phyloP scores from a whole-genome alignment of 2,888 invertebrate species.

The Globia sparganii region DNA sequence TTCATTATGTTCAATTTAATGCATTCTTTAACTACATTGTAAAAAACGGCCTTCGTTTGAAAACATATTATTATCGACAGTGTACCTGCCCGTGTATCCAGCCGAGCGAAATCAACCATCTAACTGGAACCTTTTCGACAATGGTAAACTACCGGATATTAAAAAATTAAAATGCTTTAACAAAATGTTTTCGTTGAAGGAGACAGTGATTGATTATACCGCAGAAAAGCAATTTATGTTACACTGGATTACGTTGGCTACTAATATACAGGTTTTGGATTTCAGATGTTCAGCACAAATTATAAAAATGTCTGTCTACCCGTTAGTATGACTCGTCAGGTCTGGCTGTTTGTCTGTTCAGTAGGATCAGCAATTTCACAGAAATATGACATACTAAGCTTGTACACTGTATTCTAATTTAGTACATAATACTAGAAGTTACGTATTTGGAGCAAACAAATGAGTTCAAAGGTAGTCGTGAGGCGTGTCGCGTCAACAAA shows the following conservation, averaged over 20 bases:
- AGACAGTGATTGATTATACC: slow-evolving; percentile 30
- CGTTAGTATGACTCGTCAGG: slow-evolving; percentile 16
- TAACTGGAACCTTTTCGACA: slow-evolving; percentile 28
- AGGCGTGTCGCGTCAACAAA: slow-evolving; percentile 26
- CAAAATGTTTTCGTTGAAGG: slow-evolving; percentile 34
- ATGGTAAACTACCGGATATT: slow-evolving; percentile 40
- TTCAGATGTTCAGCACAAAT: slow-evolving; percentile 36
- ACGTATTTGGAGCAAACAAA: slow-evolving; percentile 34
- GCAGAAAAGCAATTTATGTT: slow-evolving; percentile 3
- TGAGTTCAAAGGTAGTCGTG: slow-evolving; percentile 32
- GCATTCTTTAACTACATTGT: slow-evolving; percentile 14
- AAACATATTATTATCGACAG: not conserved
- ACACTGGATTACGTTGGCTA: slow-evolving; percentile 11
- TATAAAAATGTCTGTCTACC: slow-evolving; percentile 30
- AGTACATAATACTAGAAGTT: slow-evolving; percentile 19
- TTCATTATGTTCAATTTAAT: slow-evolving; percentile 17
- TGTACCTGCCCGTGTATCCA: slow-evolving; percentile 9
- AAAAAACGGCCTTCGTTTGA: not conserved
- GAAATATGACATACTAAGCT: slow-evolving; percentile 27
- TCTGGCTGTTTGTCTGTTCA: slow-evolving; percentile 14
- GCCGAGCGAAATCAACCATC: slow-evolving; percentile 15
- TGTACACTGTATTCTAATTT: slow-evolving; percentile 36
- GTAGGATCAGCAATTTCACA: slow-evolving; percentile 35
- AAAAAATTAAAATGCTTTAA: slow-evolving; percentile 28
- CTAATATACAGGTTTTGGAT: slow-evolving; percentile 32